Conservation (phyloP, 2,888 invertebrate species). For the Eupsilia transversa region DNA sequence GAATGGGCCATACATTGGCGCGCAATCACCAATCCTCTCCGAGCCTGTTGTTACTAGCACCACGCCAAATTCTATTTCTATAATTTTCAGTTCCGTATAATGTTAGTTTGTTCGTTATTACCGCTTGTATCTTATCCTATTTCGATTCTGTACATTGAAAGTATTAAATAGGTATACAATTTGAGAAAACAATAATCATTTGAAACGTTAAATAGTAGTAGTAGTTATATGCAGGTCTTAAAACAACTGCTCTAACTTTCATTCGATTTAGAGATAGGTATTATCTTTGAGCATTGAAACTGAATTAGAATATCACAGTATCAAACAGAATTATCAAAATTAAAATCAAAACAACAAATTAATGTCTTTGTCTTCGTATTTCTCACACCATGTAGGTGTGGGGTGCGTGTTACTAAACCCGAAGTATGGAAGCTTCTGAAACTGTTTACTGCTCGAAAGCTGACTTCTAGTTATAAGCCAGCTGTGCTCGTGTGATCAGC, state of each 20-base stretch:
- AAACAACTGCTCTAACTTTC: slow-evolving; percentile 16
- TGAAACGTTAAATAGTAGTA: slow-evolving; percentile 7
- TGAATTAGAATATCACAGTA: background rate
- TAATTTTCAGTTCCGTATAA: slow-evolving; percentile 62
- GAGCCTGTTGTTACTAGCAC: slow-evolving; percentile 62
- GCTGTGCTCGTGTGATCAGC: background rate
- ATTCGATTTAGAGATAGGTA: slow-evolving; percentile 19
- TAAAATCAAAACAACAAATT: background rate
- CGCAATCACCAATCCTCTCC: slow-evolving; percentile 56
- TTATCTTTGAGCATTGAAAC: slow-evolving; percentile 14
- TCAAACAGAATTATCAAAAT: background rate
- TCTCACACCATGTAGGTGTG: background rate
- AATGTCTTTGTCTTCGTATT: background rate
- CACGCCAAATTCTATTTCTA: slow-evolving; percentile 66
- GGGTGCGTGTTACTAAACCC: too few relatives aligned
- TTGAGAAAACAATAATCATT: slow-evolving; percentile 20
- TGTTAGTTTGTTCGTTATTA: slow-evolving; percentile 52
- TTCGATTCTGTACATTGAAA: slow-evolving; percentile 17
- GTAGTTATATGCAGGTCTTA: background rate
- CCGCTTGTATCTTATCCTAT: slow-evolving; percentile 28
- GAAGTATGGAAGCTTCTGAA: background rate
- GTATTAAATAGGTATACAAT: slow-evolving; percentile 36
- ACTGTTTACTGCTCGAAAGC: background rate
- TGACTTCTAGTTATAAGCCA: background rate
- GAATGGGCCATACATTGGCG: slow-evolving; percentile 35